Evolutionary conservation across 2,888 invertebrate genomes (phyloP), one percentile per base, ranked within the genome.

Genomic region (Chrysomela aeneicollis): DNA sequence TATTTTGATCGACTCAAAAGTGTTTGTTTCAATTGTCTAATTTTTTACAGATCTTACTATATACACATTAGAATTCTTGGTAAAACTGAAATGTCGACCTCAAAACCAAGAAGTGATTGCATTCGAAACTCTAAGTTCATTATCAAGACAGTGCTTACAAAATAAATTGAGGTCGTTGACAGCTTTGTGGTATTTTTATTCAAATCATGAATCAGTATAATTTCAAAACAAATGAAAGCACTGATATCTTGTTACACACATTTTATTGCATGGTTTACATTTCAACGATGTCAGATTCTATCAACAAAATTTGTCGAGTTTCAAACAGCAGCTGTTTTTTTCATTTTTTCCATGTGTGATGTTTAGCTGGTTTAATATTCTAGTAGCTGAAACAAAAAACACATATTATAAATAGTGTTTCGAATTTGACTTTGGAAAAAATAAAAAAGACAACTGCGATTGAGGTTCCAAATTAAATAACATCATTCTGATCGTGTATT

Each of bases 401-500:
- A 60, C 53, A 26, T 53, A 57, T 21, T 51, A 60, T 58, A 35
- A 53, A 55, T 26, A 49, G n/a, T 42, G 42, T 4, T 59, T 17
- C 22, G 35, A 17, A 62, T 54, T 55, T 50, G 37, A 15, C 55
- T 53, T 51, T 52, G 63, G 61, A 71, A 66, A 71, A 63, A 71
- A 71, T 71, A 69, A 70, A 71, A 71, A 71, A 71, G 70, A 71
- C 73, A 71, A 73, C 68, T 70, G 67, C 62, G n/a, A 15, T 15
- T 42, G 15, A 15, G 15, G 54, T 59, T 53, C 1, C 52, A 59
- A 50, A 55, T 57, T 18, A 46, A 55, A 47, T 47, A 2, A 47
- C 12, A 61, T 12, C 8, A 57, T 22, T 57, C 32, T 21, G 9
- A 47, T 19, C 26, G 6, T 6, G 5, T 35, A 18, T 17, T n/a